phyloP scores from a whole-genome alignment of 2,888 invertebrate species.

The Stomorhina lunata region DNA sequence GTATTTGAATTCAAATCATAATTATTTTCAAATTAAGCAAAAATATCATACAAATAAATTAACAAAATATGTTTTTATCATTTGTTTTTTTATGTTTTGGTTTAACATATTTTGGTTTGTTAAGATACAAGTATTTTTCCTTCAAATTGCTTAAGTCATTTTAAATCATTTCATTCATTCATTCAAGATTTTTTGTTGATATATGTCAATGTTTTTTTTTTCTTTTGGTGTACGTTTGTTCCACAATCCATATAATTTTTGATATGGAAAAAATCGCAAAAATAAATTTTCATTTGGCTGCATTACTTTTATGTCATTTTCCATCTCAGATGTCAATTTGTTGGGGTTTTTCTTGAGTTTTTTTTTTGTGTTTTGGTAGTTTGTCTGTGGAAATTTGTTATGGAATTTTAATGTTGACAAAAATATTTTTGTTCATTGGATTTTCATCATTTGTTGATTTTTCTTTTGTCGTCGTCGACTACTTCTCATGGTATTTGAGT shows the following conservation, averaged over 20 bases:
- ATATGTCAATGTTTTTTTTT: constrained; percentile 53
- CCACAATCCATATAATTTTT: constrained; percentile 26
- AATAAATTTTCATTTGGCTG: constrained; percentile 37
- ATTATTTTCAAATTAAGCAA: constrained; percentile 57
- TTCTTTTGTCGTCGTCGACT: constrained; percentile 36
- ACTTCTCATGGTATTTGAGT: too few species aligned
- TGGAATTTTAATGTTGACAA: constrained; percentile 54
- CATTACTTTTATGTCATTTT: constrained; percentile 54
- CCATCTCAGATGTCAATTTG: constrained; percentile 60
- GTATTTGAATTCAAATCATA: constrained; percentile 42
- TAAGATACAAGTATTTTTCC: too few species aligned
- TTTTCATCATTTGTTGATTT: constrained; percentile 35
- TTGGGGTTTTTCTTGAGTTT: constrained; percentile 16
- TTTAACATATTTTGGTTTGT: neutral
- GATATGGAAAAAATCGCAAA: neutral
- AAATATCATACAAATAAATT: constrained; percentile 7
- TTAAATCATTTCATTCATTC: constrained; percentile 51
- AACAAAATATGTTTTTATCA: neutral
- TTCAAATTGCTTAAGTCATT: constrained; percentile 38
- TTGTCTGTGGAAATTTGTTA: constrained; percentile 14
- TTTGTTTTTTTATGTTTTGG: neutral
- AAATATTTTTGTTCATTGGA: neutral
- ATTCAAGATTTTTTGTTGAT: constrained; percentile 37
- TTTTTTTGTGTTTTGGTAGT: neutral
- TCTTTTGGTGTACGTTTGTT: neutral